Conservation (phyloP, 2,113 vertebrate genomes). For the Pollachius pollachius region DNA sequence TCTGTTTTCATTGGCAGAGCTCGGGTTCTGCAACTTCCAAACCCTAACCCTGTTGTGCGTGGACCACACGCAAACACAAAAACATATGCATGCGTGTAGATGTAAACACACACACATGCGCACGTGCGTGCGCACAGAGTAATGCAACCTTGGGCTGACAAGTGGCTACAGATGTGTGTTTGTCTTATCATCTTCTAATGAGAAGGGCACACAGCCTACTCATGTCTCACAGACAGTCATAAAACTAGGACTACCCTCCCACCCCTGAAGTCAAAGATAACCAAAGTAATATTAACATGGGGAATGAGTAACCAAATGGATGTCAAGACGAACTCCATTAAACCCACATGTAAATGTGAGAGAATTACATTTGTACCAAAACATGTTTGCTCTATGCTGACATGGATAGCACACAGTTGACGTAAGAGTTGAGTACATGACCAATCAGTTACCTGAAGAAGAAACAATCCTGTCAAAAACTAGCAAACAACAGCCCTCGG, state of each 20-base stretch:
- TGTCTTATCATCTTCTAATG: slow-evolving; percentile 66
- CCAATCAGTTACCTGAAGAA: too few relatives aligned
- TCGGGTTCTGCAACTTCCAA: slow-evolving; percentile 65
- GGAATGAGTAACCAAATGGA: too few relatives aligned
- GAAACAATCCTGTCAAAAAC: too few relatives aligned
- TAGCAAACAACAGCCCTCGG: too few relatives aligned
- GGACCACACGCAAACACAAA: not conserved
- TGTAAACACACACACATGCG: too few relatives aligned
- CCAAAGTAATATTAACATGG: slow-evolving; percentile 16
- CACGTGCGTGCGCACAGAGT: slow-evolving; percentile 9
- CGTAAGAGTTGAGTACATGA: too few relatives aligned
- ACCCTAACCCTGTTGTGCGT: slow-evolving; percentile 48
- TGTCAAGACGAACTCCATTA: too few relatives aligned
- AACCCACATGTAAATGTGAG: too few relatives aligned
- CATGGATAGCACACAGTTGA: too few relatives aligned
- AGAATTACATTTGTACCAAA: too few relatives aligned
- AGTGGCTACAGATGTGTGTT: slow-evolving; percentile 5
- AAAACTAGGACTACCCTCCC: slow-evolving; percentile 58
- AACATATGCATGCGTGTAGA: not conserved
- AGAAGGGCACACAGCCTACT: slow-evolving; percentile 65
- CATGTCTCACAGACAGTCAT: slow-evolving; percentile 62
- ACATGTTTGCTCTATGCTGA: too few relatives aligned
- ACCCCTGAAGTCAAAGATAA: slow-evolving; percentile 28
- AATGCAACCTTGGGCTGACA: too few relatives aligned
- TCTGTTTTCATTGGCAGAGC: slow-evolving; percentile 73